These are phyloP conservation scores for Xestia ashworthii DNA, from an alignment of 2,888 invertebrate genomes.

Conservation along the genomic window DNA sequence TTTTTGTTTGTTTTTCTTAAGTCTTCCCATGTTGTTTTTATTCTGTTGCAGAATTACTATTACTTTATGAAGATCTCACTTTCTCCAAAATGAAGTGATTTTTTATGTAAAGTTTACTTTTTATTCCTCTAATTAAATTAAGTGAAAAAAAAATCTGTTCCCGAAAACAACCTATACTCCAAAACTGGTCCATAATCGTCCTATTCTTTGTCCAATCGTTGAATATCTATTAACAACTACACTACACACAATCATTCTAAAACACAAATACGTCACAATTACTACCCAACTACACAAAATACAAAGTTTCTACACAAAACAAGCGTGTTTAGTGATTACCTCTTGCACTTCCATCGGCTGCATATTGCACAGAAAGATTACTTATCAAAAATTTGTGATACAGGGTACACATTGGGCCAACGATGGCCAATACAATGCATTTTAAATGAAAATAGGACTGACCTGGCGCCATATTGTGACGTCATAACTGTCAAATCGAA, in stretches of 20 bases:
- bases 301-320: conserved; percentile 28
- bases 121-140: too few species aligned
- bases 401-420: conserved; percentile 34
- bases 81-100: too few species aligned
- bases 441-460: not conserved
- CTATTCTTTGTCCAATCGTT: too few species aligned
- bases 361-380: conserved; percentile 69
- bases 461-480: not conserved
- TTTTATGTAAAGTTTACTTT: too few species aligned
- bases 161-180: too few species aligned
- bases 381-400: conserved; percentile 43
- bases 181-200: too few species aligned
- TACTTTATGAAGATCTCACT: too few species aligned
- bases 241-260: conserved; percentile 7
- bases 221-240: too few species aligned
- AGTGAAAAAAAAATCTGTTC: too few species aligned
- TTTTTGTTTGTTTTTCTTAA: too few species aligned
- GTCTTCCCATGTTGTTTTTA: too few species aligned
- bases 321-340: conserved; percentile 86
- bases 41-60: too few species aligned
- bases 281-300: conserved; percentile 22
- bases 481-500: not conserved
- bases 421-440: not conserved
- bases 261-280: conserved; percentile 22
- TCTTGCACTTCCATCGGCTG: conserved; percentile 94